Evolutionary conservation across 2,797 vertebrate species (phyloP).

Genomic region (Alfaro cultratus): DNA sequence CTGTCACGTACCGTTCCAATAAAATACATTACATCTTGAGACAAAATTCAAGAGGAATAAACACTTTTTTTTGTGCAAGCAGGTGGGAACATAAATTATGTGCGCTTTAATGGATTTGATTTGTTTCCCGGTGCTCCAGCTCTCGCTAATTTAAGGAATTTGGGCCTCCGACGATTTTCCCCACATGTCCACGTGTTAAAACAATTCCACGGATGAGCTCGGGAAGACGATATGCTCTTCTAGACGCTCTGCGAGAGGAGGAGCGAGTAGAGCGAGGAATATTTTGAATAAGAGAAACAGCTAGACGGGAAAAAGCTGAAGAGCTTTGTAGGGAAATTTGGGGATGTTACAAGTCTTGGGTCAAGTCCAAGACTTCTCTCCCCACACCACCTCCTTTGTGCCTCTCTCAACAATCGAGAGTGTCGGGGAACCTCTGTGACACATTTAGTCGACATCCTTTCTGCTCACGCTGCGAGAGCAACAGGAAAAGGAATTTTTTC

Average conservation of each 20-base stretch:
- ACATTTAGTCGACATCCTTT: constrained; percentile 43
- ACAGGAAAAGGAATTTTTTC: constrained; percentile 18
- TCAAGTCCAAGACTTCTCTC: constrained; percentile 33
- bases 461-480: constrained; percentile 31
- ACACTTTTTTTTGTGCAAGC: neutral
- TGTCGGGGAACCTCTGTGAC: constrained; percentile 55
- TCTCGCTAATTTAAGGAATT: constrained; percentile 22
- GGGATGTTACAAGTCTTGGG: constrained; percentile 58
- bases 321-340: constrained; percentile 26
- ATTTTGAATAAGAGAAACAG: constrained; percentile 24
- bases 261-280: neutral
- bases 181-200: constrained; percentile 21
- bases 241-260: constrained; percentile 26
- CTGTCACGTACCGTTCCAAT: neutral
- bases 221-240: constrained; percentile 40
- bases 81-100: constrained; percentile 17
- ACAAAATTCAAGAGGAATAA: neutral
- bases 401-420: constrained; percentile 22
- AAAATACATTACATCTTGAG: neutral
- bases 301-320: constrained; percentile 20
- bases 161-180: constrained; percentile 21
- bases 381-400: constrained; percentile 13
- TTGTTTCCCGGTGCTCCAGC: neutral
- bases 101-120: neutral
- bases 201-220: constrained; percentile 19